These are phyloP conservation scores for Apis dorsata DNA, from an alignment of 1,140 invertebrate genomes.

Conservation along the genomic window DNA sequence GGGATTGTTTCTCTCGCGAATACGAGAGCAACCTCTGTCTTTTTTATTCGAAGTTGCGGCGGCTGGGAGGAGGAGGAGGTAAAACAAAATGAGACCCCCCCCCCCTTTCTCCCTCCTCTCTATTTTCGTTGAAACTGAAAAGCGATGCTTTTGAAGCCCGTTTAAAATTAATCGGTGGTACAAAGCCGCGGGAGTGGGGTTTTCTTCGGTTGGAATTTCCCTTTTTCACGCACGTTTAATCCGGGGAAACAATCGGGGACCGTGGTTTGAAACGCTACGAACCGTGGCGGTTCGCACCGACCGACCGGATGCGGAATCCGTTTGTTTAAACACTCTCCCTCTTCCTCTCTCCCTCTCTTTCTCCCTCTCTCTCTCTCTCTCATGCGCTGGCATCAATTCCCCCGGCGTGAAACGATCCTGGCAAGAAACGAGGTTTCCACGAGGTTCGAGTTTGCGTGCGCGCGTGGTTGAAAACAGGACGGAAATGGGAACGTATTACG, in stretches of 20 bases:
- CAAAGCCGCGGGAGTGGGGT: not conserved
- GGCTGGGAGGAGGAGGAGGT: too few relatives aligned
- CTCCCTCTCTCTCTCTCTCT: not conserved
- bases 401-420: constrained; percentile 23
- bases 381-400: not conserved
- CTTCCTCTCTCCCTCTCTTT: not conserved
- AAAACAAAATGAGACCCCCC: not conserved
- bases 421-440: constrained; percentile 14
- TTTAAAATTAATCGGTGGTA: constrained; percentile 13
- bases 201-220: not conserved
- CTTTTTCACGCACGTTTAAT: not conserved
- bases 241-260: constrained; percentile 1
- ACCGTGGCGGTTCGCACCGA: not conserved
- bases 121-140: not conserved
- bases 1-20: too few relatives aligned
- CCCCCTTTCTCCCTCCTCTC: too few relatives aligned
- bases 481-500: constrained; percentile 27
- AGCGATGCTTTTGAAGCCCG: not conserved
- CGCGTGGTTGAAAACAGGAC: not conserved
- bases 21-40: not conserved
- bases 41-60: not conserved
- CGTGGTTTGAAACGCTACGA: not conserved
- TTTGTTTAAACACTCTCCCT: constrained; percentile 29
- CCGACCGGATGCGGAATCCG: not conserved
- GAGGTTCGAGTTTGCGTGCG: constrained; percentile 1